phyloP scores from a whole-genome alignment of 2,888 invertebrate species.

The Papilio elwesi region DNA sequence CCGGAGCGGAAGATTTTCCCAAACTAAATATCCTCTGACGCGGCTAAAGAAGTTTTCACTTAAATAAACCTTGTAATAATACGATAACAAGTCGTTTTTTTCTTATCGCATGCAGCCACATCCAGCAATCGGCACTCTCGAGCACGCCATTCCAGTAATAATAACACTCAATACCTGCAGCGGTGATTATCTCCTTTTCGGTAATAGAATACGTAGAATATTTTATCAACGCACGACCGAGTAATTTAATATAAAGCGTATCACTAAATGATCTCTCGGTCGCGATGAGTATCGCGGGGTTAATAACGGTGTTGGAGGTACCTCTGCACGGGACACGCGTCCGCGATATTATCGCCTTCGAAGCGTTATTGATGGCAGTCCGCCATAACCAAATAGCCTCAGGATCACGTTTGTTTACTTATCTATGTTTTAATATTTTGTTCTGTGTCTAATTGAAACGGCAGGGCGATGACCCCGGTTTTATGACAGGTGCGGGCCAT shows the following conservation, averaged over 20 bases:
- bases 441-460: constrained; percentile 73
- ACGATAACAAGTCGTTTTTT: constrained; percentile 45
- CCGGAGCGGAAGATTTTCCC: no score
- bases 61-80: constrained; percentile 48
- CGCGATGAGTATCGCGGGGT: constrained; percentile 78
- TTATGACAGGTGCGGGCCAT: constrained; percentile 80
- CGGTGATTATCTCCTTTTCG: constrained; percentile 78
- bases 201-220: constrained; percentile 82
- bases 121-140: constrained; percentile 51
- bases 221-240: constrained; percentile 83
- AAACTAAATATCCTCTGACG: no score
- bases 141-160: constrained; percentile 53
- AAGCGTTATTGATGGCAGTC: constrained; percentile 81
- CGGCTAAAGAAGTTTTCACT: no score
- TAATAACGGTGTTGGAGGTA: constrained; percentile 82
- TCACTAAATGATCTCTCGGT: constrained; percentile 81
- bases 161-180: constrained; percentile 66
- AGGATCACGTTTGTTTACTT: constrained; percentile 80
- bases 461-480: constrained; percentile 65
- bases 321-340: constrained; percentile 78
- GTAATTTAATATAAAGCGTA: constrained; percentile 85
- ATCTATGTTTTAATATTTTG: constrained; percentile 71
- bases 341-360: constrained; percentile 77
- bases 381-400: constrained; percentile 80
- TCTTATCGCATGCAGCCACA: constrained; percentile 44